Percentiles rank a stretch among this genome's conserved stretches.
Evolutionary conservation across 2,888 invertebrate genomes (phyloP).

Genomic region (Microctonus hyperodae): DNA sequence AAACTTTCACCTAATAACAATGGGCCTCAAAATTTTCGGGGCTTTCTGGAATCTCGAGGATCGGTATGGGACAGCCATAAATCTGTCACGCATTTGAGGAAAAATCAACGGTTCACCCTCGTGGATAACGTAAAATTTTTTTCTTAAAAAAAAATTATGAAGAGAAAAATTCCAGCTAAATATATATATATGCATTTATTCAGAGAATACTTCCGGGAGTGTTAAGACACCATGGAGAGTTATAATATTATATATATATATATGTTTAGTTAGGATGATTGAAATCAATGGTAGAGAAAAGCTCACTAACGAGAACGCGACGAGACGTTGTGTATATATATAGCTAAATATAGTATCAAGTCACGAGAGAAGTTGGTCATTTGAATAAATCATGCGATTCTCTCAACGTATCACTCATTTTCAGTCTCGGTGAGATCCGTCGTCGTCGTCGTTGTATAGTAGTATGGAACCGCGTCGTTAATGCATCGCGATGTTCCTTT

Average conservation of each 20-base stretch:
- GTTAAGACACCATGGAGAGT: neutral
- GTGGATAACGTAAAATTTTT: constrained; percentile 32
- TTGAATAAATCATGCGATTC: constrained; percentile 47
- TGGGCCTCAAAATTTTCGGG: constrained; percentile 41
- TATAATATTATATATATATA: neutral
- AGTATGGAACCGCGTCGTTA: constrained; percentile 26
- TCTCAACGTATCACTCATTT: constrained; percentile 53
- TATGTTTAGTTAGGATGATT: constrained; percentile 4
- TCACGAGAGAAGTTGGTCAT: constrained; percentile 37
- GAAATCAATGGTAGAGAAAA: constrained; percentile 8
- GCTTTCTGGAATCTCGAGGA: constrained; percentile 43
- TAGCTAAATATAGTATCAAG: constrained; percentile 36
- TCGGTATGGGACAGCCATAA: constrained; percentile 37
- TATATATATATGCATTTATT: neutral
- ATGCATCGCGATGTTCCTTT: constrained; percentile 32
- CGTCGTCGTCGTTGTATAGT: too few species aligned
- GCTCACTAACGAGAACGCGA: constrained; percentile 32
- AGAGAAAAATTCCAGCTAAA: constrained; percentile 8
- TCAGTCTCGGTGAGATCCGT: constrained; percentile 26
- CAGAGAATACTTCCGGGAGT: neutral
- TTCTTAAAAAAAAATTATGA: constrained; percentile 24
- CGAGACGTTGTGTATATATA: neutral
- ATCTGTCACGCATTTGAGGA: constrained; percentile 40
- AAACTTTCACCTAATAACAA: constrained; percentile 60
- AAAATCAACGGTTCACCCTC: constrained; percentile 38